These are phyloP conservation scores for Anthoscopus minutus DNA, from an alignment of 2,113 vertebrate genomes.

Conservation along the genomic window DNA sequence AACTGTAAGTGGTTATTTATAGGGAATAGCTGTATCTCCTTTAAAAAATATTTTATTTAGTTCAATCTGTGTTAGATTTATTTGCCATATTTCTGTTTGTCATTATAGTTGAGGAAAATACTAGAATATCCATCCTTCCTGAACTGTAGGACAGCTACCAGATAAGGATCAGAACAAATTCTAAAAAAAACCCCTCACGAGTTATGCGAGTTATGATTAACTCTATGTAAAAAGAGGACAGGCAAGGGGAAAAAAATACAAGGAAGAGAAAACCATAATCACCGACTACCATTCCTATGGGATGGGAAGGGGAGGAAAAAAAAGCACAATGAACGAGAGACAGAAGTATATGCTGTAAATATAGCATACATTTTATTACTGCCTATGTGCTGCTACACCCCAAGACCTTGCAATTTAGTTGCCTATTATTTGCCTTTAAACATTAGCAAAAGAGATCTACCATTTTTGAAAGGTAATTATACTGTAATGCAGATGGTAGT, in stretches of 20 bases:
- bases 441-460: constrained; percentile 68
- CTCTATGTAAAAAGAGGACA: constrained; percentile 42
- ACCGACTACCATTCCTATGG: not conserved
- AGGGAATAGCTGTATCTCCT: not conserved
- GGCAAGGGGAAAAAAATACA: not conserved
- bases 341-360: not conserved
- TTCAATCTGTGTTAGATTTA: not conserved
- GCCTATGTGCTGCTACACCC: constrained; percentile 30
- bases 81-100: not conserved
- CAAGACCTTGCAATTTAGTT: constrained; percentile 64
- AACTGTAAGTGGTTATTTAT: not conserved
- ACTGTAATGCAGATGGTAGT: constrained; percentile 73
- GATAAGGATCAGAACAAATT: constrained; percentile 43
- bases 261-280: constrained; percentile 1
- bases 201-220: constrained; percentile 44
- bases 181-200: not conserved
- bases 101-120: constrained; percentile 10
- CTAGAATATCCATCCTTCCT: not conserved
- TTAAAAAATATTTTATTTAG: not conserved
- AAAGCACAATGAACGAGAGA: not conserved
- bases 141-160: constrained; percentile 4
- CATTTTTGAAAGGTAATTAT: constrained; percentile 76
- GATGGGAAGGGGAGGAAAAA: not conserved
- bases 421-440: constrained; percentile 74
- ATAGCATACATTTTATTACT: constrained; percentile 40